Conservation (phyloP, 2,888 invertebrate species). For the Nymphalis polychloros region DNA sequence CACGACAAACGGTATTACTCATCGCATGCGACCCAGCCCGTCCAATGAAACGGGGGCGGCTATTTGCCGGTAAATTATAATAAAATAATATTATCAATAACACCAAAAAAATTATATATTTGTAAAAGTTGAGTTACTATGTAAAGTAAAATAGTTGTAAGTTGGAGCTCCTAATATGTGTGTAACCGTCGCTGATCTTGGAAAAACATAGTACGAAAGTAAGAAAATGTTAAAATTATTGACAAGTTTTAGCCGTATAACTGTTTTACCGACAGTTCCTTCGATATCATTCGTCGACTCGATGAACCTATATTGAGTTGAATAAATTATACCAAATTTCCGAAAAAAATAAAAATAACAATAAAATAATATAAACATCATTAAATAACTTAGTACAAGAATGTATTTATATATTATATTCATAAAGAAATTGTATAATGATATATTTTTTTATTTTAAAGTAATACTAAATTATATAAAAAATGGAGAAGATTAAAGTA, state of each 20-base stretch:
- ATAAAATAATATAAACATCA: too few species aligned
- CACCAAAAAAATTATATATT: conserved; percentile 12
- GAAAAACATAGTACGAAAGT: conserved; percentile 32
- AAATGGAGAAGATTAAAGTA: too few species aligned
- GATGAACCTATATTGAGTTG: too few species aligned
- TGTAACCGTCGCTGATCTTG: conserved; percentile 15
- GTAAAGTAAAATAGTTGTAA: conserved; percentile 6
- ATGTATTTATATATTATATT: too few species aligned
- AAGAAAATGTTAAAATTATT: conserved; percentile 56
- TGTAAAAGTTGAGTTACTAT: conserved; percentile 8
- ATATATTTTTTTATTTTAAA: too few species aligned
- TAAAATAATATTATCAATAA: conserved; percentile 12
- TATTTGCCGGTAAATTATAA: conserved; percentile 45
- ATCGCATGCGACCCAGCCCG: conserved; percentile 57
- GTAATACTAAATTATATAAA: too few species aligned
- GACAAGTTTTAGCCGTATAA: conserved; percentile 44
- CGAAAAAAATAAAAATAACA: too few species aligned
- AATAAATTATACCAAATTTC: too few species aligned
- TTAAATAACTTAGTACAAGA: too few species aligned
- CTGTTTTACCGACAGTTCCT: conserved; percentile 61
- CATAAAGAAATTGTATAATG: too few species aligned
- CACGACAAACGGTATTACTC: conserved; percentile 77
- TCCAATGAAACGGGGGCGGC: conserved; percentile 47
- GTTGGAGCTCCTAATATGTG: conserved; percentile 2
- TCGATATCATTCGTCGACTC: neutral